Base-by-base conservation (phyloP, 2,113 vertebrate genomes). In the Ancistrus triradiatus region DNA sequence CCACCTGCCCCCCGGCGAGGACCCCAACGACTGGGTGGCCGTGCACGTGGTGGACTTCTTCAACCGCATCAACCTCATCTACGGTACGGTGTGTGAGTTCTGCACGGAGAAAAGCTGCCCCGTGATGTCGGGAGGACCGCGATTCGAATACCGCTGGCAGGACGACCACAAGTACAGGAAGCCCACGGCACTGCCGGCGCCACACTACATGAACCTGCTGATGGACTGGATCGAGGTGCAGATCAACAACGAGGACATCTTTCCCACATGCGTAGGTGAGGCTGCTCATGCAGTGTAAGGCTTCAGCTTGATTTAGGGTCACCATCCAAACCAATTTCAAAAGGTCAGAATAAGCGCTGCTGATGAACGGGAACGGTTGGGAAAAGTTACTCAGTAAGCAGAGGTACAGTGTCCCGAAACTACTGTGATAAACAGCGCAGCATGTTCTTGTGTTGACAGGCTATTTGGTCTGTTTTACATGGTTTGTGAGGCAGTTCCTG, bases 191-290 rank as follows among this genome's bases (percentile, higher is more conserved):
- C 25, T 93, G 73, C 90, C 91, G 3, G 90, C 90, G 0, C 91
- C 90, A 1, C 85, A 90, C 1, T 93, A 93, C 74, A 93, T 93
- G 91, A 91, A 87, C 75, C 86, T 91, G 56, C 88, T 93, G 22
- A 93, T 93, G 91, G 91, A 93, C 76, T 93, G 91, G 91, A 91
- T 92, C 0, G 90, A 93, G 63, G 66, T 90, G 33, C 88, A 93
- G 72, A 93, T 93, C 81, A 93, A 93, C 77, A 92, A 92, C 11
- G 90, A 92, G 58, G 71, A 87, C 68, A 85, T 92, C 76, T 93
- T 92, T 77, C 91, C 91, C 73, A 93, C 91, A 0, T 85, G 81
- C 24, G 84, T 92, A 68, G 89, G 91, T 92, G 77, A 90, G 38
- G 5, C n/a, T 14, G 11, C 13, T 2, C 2, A 6, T 43, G 40